Evolutionary conservation across 2,797 vertebrate genomes (phyloP).

Genomic region (Setipinna tenuifilis): DNA sequence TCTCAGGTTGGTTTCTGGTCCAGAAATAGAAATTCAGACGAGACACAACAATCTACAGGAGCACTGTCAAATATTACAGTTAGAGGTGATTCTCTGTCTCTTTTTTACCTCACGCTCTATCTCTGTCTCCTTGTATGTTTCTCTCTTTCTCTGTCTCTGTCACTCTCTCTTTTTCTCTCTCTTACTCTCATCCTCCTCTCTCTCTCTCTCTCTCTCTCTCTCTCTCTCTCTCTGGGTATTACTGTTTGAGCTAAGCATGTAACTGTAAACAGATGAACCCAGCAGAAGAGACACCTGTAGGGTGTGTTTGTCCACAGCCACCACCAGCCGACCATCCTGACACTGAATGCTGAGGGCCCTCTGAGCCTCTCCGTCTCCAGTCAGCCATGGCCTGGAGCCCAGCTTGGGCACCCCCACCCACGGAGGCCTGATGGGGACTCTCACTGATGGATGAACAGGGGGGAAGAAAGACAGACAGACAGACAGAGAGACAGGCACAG

Average conservation of each 20-base stretch:
- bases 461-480: not conserved
- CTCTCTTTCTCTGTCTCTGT: not conserved
- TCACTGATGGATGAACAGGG: not conserved
- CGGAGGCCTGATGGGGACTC: constrained; percentile 26
- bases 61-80: constrained; percentile 19
- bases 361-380: not conserved
- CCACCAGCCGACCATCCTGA: constrained; percentile 67
- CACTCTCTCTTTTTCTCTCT: too few species aligned
- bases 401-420: constrained; percentile 59
- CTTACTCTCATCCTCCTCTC: too few species aligned
- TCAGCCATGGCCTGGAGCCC: constrained; percentile 58
- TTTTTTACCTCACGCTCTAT: not conserved
- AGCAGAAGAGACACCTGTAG: constrained; percentile 63
- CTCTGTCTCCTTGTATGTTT: not conserved
- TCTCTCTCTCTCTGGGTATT: not conserved
- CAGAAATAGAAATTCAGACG: constrained; percentile 1
- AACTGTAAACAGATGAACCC: not conserved
- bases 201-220: too few species aligned
- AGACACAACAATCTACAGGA: not conserved
- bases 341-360: constrained; percentile 68
- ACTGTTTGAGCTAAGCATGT: not conserved
- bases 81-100: not conserved
- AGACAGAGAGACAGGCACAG: not conserved
- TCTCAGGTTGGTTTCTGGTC: not conserved
- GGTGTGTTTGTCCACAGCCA: constrained; percentile 61